Evolutionary conservation across 2,888 invertebrate genomes (phyloP), one percentile per base, ranked within the genome.

Genomic region (Caenorhabditis uteleia): DNA sequence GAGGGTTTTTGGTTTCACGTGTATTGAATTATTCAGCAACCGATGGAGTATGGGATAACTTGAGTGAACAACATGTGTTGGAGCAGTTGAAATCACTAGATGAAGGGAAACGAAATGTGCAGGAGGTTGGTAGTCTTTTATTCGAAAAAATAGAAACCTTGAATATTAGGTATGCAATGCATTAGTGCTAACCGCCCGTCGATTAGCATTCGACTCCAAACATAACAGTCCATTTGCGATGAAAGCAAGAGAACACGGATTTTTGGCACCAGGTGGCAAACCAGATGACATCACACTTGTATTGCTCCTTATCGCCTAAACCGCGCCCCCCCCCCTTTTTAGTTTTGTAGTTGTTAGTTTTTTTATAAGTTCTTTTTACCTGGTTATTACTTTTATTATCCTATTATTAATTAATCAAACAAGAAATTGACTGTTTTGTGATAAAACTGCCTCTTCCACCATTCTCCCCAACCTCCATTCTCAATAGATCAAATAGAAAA

Each of bases 281-380:
- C 95, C 95, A 66, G 97, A 97, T 85, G 97, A 97, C 87, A 95
- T 97, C 86, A 95, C 95, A 83, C 93, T 95, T 85, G 89, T 97
- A 83, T 88, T 95, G 79, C 93, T 95, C 78, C 91, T 93, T 77
- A 93, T 95, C 29, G 72, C 68, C 18, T 74, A 65, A 67, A n/a
- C 16, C 12, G 4, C 33, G 33, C 16, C 29, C 12, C 12, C 12
- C 12, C 29, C 29, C 29, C 12, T 29, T 29, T 29, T 29, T 12
- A 8, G 7, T 29, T 12, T 29, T 29, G 12, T 6, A 29, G 29
- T n/a, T n/a, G n/a, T n/a, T n/a, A n/a, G n/a, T n/a, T n/a, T n/a
- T n/a, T n/a, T n/a, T n/a, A n/a, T n/a, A n/a, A n/a, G n/a, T n/a
- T n/a, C n/a, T n/a, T n/a, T n/a, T n/a, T n/a, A n/a, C n/a, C n/a